Evolutionary conservation across 2,113 vertebrate species (phyloP), one percentile per base, ranked within the genome.

Genomic region (Chaetodon auriga): DNA sequence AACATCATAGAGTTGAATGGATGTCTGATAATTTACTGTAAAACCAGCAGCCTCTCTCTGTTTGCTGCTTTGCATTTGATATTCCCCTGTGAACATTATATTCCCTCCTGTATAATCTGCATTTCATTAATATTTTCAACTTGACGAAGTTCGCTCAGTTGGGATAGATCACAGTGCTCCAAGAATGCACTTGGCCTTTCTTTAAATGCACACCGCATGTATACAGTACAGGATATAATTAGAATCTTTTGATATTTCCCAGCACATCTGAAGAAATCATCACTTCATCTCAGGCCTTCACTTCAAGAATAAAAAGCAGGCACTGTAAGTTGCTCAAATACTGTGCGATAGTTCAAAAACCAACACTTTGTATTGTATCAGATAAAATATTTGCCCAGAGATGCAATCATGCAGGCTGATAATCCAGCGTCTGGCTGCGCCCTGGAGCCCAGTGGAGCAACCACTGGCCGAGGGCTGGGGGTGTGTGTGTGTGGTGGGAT

Each of bases 371-470:
- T 83, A 61, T 86, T 63, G 43, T 87, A 90, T 75, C 66, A 69
- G 85, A 91, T 80, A 66, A 85, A 84, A 89, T 81, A 63, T 89
- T 78, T 88, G 82, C 62, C 79, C 74, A 25, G 48, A 87, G 92
- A 93, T 87, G 75, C 83, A 91, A 84, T 88, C 87, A 87, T 87
- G 78, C 83, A 75, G 81, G 80, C 81, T 87, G 88, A 94, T 94
- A 93, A 94, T 87, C 85, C 87, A 61, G 81, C 84, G 78, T 81
- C 53, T 83, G 83, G 71, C 85, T 88, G 75, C 66, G 85, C 80
- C 82, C 81, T 13, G 75, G 75, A 84, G 89, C 82, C 75, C 65
- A 23, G 62, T 25, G 81, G 69, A 81, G 88, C 87, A 88, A 88
- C 90, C 88, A 84, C 84, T 64, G 88, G 81, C 85, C 78, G 38